Evolutionary conservation across 2,797 vertebrate genomes (phyloP), one percentile per base, ranked within the genome.

Genomic region (Vireo griseus): DNA sequence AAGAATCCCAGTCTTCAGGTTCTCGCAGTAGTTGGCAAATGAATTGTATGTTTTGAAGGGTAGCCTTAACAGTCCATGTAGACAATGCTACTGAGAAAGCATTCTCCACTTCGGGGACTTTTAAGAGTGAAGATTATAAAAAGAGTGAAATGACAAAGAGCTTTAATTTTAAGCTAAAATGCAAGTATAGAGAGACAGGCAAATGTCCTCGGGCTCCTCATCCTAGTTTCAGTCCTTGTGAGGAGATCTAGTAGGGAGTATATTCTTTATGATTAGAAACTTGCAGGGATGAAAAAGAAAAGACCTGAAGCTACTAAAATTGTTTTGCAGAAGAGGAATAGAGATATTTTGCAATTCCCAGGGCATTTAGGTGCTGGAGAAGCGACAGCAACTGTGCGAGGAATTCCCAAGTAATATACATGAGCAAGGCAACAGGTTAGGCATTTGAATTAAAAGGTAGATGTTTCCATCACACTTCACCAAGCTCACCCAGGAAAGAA

Each of bases 111-210:
- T 93, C 2, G 13, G 89, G 61, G 84, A 83, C 65, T 90, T 89
- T 71, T 68, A 83, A 77, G 58, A 96, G 37, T 48, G 84, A 86
- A 80, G 54, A 91, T 72, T 91, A 76, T 25, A 79, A 82, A 55
- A 76, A 77, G 35, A 81, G 21, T 37, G 63, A 93, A 95, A 93
- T 93, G 86, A 95, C 78, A 96, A 94, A 95, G 65, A 91, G 72
- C 75, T 95, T 95, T 96, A 93, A 97, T 97, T 96, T 96, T 74
- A 82, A 95, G 47, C 72, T 91, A 94, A 97, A 93, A 93, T 80
- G 61, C 42, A 93, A 91, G 75, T 68, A 77, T 66, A 90, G 74
- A 82, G 78, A 94, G 78, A 59, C 61, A 93, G 87, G 65, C 67
- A 94, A 91, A 96, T 95, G 95, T 95, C 94, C 92, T 93, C 51